These are phyloP conservation scores for Capromys pilorides DNA, from an alignment of 2,797 vertebrate species.

Conservation along the genomic window DNA sequence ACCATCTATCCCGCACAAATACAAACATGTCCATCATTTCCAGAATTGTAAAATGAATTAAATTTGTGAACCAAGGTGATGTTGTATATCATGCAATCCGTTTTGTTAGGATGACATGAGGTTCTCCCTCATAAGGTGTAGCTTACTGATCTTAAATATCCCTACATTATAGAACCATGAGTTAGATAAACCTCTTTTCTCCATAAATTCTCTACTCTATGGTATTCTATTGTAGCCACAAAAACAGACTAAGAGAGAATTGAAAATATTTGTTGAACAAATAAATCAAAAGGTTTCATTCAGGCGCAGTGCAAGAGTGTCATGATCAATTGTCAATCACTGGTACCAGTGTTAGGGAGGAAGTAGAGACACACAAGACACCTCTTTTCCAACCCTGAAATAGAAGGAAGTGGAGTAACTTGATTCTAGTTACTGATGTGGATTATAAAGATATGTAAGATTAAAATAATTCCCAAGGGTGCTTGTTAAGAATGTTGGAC, in stretches of 20 bases:
- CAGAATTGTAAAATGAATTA: not conserved
- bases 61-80: not conserved
- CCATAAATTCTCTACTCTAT: not conserved
- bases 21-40: not conserved
- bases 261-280: constrained; percentile 41
- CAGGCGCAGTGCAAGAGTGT: not conserved
- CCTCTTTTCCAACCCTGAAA: not conserved
- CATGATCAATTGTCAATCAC: not conserved
- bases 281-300: constrained; percentile 22
- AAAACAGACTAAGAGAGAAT: not conserved
- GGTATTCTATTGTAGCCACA: not conserved
- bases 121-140: not conserved
- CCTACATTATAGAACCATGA: not conserved
- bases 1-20: not conserved
- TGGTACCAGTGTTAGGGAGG: not conserved
- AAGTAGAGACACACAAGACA: not conserved
- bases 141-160: not conserved
- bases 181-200: not conserved
- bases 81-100: not conserved
- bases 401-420: not conserved
- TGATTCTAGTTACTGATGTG: constrained; percentile 10
- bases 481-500: not conserved
- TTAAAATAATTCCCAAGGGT: not conserved
- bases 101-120: not conserved
- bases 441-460: constrained; percentile 17